These are phyloP conservation scores for Palloptera scutellata DNA, from an alignment of 2,888 invertebrate species.

Conservation along the genomic window DNA sequence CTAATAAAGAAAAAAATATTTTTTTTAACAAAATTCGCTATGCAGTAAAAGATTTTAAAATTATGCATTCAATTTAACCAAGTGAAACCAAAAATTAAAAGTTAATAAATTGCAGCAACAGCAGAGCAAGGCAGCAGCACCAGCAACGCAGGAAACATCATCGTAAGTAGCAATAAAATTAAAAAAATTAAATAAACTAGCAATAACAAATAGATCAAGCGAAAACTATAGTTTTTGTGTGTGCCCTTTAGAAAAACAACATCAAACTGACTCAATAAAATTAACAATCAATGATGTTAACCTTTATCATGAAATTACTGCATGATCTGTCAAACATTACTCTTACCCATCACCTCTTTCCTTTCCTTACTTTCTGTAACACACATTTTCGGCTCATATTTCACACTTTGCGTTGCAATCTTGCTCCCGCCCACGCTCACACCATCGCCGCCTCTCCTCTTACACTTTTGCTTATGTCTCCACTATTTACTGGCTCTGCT, in stretches of 20 bases:
- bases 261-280: not conserved
- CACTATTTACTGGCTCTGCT: not conserved
- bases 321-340: no score
- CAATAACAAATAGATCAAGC: no score
- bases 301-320: no score
- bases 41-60: not conserved
- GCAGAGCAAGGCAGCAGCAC: not conserved
- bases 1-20: not conserved
- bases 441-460: constrained; percentile 1
- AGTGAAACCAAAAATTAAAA: not conserved
- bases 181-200: not conserved
- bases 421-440: not conserved
- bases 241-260: no score
- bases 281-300: no score
- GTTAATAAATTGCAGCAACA: not conserved
- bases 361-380: not conserved
- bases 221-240: no score
- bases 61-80: not conserved
- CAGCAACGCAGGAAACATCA: not conserved
- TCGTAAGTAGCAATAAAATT: not conserved
- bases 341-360: not conserved
- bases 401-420: not conserved
- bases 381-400: no score
- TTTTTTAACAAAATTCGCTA: not conserved
- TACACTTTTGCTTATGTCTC: not conserved